Evolutionary conservation across 2,888 invertebrate species (phyloP).

Genomic region (Hesperia comma): DNA sequence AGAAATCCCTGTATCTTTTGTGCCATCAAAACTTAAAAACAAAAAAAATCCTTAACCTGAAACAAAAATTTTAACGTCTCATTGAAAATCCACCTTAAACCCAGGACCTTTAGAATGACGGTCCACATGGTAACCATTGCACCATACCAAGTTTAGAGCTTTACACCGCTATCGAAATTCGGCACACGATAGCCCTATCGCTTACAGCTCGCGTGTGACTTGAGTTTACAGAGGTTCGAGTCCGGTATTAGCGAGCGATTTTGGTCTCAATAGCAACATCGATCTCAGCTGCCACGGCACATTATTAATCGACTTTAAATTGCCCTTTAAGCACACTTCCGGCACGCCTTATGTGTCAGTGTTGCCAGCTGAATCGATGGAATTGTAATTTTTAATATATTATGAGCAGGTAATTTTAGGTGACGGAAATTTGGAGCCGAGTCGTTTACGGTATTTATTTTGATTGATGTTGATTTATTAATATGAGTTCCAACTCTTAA

Average conservation of each 20-base stretch:
- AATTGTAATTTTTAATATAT: constrained; percentile 30
- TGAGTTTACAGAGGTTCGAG: neutral
- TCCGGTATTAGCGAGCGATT: constrained; percentile 1
- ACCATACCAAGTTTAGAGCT: no score
- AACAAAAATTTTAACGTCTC: no score
- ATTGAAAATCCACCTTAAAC: no score
- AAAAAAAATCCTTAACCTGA: no score
- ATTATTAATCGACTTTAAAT: constrained; percentile 44
- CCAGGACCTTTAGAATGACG: no score
- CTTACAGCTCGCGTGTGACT: constrained; percentile 2
- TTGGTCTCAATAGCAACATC: constrained; percentile 27
- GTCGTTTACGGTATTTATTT: constrained; percentile 15
- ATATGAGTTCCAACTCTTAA: neutral
- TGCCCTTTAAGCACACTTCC: constrained; percentile 36
- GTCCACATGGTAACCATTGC: no score
- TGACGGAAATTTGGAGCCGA: constrained; percentile 6
- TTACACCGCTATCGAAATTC: no score
- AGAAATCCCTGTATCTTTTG: no score
- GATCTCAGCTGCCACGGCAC: constrained; percentile 35
- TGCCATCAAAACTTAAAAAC: no score
- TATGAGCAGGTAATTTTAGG: constrained; percentile 18
- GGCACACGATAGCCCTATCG: neutral
- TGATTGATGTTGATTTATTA: constrained; percentile 15
- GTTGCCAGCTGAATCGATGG: constrained; percentile 25
- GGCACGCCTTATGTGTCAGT: constrained; percentile 34